phyloP scores from a whole-genome alignment of 2,797 vertebrate genomes.

The Threskiornis aethiopicus region DNA sequence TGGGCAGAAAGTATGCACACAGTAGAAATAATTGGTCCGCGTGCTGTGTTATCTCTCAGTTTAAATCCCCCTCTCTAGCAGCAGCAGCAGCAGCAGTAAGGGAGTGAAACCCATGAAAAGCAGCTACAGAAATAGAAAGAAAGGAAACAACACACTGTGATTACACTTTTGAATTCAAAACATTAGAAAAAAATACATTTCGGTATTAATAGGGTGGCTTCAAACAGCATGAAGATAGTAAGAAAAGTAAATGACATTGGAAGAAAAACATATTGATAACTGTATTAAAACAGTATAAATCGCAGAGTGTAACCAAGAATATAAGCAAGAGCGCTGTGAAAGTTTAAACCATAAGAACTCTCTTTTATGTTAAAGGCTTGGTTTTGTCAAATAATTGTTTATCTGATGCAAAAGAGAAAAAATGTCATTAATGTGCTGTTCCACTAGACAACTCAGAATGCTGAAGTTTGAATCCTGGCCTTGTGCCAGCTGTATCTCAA shows the following conservation, averaged over 20 bases:
- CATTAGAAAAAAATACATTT: background rate
- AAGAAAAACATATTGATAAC: background rate
- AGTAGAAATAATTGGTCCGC: conserved; percentile 27
- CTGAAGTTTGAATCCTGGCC: background rate
- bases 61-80: conserved; percentile 15
- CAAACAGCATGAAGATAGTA: background rate
- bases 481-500: background rate
- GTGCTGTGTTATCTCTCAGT: conserved; percentile 31
- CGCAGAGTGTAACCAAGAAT: background rate
- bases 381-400: background rate
- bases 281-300: background rate
- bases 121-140: background rate
- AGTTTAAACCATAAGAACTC: background rate
- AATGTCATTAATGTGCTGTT: background rate
- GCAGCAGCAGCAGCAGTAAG: background rate
- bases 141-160: background rate
- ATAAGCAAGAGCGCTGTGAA: background rate
- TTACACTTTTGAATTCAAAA: background rate
- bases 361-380: background rate
- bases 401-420: background rate
- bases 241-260: background rate
- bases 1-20: background rate
- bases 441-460: background rate
- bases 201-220: background rate
- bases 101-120: background rate